Evolutionary conservation across 2,888 invertebrate genomes (phyloP).

Genomic region (Alsophila aescularia): DNA sequence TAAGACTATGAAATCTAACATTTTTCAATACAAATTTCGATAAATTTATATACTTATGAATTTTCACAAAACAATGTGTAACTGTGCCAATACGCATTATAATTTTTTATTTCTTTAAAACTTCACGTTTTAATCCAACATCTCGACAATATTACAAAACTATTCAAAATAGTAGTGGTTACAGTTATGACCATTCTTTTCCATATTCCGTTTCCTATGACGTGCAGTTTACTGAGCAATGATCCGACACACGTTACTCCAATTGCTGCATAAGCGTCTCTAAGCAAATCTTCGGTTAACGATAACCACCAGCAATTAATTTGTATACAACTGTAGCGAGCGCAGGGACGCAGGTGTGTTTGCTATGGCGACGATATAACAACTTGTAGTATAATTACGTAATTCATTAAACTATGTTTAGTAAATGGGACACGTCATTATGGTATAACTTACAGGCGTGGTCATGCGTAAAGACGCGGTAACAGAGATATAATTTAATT

Average conservation of each 20-base stretch:
- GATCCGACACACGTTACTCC: background rate
- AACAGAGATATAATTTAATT: too few species aligned
- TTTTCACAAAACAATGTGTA: too few species aligned
- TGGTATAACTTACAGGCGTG: too few species aligned
- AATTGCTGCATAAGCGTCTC: background rate
- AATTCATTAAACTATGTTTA: slow-evolving; percentile 3
- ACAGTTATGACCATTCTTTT: background rate
- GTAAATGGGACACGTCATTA: background rate
- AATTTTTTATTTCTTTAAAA: too few species aligned
- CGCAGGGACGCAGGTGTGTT: slow-evolving; percentile 15
- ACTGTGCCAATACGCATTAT: too few species aligned
- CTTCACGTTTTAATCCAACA: too few species aligned
- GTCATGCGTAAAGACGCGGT: too few species aligned
- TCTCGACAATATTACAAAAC: background rate
- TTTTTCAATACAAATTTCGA: too few species aligned
- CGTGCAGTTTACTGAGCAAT: background rate
- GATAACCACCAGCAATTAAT: slow-evolving; percentile 14
- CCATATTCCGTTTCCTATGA: background rate
- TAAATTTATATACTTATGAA: too few species aligned
- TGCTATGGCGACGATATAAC: slow-evolving; percentile 12
- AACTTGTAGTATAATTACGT: slow-evolving; percentile 15
- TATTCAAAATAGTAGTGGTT: too few species aligned
- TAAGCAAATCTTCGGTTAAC: background rate
- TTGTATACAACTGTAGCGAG: slow-evolving; percentile 4
- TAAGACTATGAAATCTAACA: too few species aligned